These are phyloP conservation scores for Bembecia ichneumoniformis DNA, from an alignment of 2,888 invertebrate species.

Conservation along the genomic window DNA sequence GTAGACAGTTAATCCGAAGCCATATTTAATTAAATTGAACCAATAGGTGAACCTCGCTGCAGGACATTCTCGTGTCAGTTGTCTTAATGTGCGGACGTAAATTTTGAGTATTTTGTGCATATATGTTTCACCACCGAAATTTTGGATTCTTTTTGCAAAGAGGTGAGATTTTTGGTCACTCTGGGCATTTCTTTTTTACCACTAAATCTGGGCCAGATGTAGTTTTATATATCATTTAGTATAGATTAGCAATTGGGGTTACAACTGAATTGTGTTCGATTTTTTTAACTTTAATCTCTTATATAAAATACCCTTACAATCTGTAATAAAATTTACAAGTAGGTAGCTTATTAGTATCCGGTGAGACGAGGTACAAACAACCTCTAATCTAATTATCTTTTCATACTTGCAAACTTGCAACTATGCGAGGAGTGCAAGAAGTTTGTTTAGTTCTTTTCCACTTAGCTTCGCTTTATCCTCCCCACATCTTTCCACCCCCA, in stretches of 20 bases:
- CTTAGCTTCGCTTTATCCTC: constrained; percentile 7
- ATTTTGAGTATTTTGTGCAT: neutral
- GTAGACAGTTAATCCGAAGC: constrained; percentile 62
- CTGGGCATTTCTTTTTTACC: no score
- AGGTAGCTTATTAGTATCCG: constrained; percentile 5
- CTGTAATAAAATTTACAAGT: no score
- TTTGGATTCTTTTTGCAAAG: neutral
- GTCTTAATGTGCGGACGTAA: constrained; percentile 14
- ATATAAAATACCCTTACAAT: no score
- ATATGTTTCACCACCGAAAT: neutral
- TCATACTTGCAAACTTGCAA: constrained; percentile 44
- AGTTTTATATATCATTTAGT: no score
- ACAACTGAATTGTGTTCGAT: no score
- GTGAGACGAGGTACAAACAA: constrained; percentile 25
- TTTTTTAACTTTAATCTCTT: no score
- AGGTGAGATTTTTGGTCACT: neutral
- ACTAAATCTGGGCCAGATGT: no score
- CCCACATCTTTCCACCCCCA: neutral
- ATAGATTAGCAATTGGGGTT: no score
- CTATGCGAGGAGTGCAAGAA: constrained; percentile 34
- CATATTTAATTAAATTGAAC: constrained; percentile 70
- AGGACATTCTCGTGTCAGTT: constrained; percentile 44
- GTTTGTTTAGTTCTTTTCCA: constrained; percentile 39
- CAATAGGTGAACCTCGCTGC: constrained; percentile 38
- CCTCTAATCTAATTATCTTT: constrained; percentile 59